These are phyloP conservation scores for Gerris lacustris DNA, from an alignment of 2,888 invertebrate species.

Conservation along the genomic window DNA sequence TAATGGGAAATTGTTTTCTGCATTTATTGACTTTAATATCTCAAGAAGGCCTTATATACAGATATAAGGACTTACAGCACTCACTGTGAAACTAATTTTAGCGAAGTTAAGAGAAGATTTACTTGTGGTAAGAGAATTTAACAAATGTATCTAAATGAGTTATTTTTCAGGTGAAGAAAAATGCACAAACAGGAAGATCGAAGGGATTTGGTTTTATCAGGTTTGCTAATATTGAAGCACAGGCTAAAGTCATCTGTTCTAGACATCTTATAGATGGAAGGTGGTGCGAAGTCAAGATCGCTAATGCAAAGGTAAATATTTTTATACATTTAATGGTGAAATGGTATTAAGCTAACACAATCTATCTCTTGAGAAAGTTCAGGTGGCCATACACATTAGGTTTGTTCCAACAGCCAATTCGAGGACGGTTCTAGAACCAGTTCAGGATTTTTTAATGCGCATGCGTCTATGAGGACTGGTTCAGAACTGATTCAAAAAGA, in stretches of 20 bases:
- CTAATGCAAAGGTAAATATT: constrained; percentile 68
- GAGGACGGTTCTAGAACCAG: no score
- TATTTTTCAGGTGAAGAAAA: constrained; percentile 62
- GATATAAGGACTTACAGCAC: no score
- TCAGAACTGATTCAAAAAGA: no score
- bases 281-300: constrained; percentile 97
- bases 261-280: constrained; percentile 93
- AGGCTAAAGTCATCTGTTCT: constrained; percentile 84
- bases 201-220: constrained; percentile 98
- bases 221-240: constrained; percentile 88
- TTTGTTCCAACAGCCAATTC: no score
- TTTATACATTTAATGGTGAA: background rate
- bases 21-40: no score
- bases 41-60: no score
- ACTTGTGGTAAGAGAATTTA: no score
- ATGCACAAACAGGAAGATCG: constrained; percentile 81
- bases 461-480: no score
- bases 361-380: background rate
- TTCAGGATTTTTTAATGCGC: no score
- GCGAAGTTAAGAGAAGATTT: no score
- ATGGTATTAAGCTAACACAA: background rate
- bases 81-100: no score
- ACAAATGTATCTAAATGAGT: background rate
- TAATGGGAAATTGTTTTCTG: no score
- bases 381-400: background rate